Evolutionary conservation across 2,113 vertebrate species (phyloP), one percentile per base, ranked within the genome.

Genomic region (Ceyx margarethae): DNA sequence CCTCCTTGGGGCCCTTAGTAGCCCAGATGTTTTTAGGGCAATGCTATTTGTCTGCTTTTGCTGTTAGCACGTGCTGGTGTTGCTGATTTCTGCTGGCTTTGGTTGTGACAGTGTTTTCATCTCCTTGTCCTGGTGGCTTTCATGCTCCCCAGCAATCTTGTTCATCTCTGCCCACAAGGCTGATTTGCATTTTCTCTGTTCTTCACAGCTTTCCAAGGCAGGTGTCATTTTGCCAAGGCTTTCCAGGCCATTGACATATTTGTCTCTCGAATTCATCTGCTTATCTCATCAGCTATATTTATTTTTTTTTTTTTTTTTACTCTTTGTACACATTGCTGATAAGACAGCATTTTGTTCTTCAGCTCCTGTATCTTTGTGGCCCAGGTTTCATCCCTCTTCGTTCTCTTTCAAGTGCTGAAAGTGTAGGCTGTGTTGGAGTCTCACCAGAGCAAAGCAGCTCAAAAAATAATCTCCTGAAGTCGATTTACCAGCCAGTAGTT

Each of bases 81-180:
- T 0, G 0, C 45, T 31, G 54, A 14, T 40, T 79, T 76, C 43
- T 65, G 64, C n/a, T 33, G 64, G 13, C 4, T 85, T 78, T 1
- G 1, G 13, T 42, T 73, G 64, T 68, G 57, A 20, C 21, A 4
- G 2, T 4, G 10, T 58, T 85, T 66, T 48, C 42, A 22, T 58
- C 43, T 82, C 22, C 37, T 54, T 0, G 0, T n/a, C 17, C 5
- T 15, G 15, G 19, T 13, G n/a, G 13, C 11, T 82, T 82, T 33
- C 14, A 1, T 40, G 43, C 18, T 71, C 33, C 46, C 40, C 40
- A 29, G 22, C 42, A 19, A 11, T 10, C 15, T 25, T 37, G 22
- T 10, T 84, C 14, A 21, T 33, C 21, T 31, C 23, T 62, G 46
- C 17, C 62, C 29, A 1, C 1, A 14, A 85, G 45, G 35, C 66